Evolutionary conservation across 2,797 vertebrate genomes (phyloP).

Genomic region (Sebastiscus albofasciatus): DNA sequence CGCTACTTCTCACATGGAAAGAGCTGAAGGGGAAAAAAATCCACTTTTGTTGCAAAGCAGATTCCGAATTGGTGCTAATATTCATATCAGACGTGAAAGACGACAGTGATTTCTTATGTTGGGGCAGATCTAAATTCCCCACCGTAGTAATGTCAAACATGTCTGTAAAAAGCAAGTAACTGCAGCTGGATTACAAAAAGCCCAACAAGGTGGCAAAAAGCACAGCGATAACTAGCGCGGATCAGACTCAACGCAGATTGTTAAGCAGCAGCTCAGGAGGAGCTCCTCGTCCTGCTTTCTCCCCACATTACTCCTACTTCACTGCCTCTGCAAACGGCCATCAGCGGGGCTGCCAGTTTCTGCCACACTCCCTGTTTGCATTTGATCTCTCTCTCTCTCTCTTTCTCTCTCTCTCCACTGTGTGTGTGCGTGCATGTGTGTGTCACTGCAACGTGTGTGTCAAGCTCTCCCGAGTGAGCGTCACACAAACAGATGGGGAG

Average conservation of each 20-base stretch:
- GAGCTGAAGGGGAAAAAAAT: constrained; percentile 37
- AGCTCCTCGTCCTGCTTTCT: constrained; percentile 63
- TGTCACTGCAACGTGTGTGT: constrained; percentile 58
- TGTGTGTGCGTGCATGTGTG: constrained; percentile 1
- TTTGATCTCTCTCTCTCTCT: constrained; percentile 9
- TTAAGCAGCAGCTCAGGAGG: constrained; percentile 50
- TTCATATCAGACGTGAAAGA: constrained; percentile 51
- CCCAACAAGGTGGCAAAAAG: constrained; percentile 43
- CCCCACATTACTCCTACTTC: constrained; percentile 60
- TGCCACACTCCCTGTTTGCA: constrained; percentile 58
- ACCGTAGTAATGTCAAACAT: neutral
- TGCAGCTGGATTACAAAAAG: constrained; percentile 25
- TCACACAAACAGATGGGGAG: constrained; percentile 88
- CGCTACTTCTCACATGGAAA: constrained; percentile 42
- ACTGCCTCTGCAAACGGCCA: constrained; percentile 70
- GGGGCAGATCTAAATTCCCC: neutral
- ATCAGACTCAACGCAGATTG: constrained; percentile 28
- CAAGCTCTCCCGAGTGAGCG: constrained; percentile 50
- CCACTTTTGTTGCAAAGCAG: constrained; percentile 53
- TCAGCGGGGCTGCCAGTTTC: constrained; percentile 72
- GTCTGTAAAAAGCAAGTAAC: neutral
- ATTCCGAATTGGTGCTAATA: constrained; percentile 24
- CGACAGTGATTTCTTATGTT: constrained; percentile 16
- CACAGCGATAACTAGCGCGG: constrained; percentile 14
- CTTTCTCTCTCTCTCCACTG: neutral